phyloP scores from a whole-genome alignment of 2,888 invertebrate species.

The Tineola bisselliella region DNA sequence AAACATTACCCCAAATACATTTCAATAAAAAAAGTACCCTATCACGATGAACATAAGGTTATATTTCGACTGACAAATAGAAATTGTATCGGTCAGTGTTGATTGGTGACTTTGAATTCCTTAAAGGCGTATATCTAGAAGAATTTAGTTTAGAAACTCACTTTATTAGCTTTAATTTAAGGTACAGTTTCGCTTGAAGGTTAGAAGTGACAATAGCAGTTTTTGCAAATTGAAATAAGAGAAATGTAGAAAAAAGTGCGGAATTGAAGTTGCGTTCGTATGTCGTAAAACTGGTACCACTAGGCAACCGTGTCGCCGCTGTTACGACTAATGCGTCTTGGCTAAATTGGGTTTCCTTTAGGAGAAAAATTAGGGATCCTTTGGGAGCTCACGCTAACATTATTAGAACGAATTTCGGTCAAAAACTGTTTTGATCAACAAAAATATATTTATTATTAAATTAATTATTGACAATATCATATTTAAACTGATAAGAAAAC shows the following conservation, averaged over 20 bases:
- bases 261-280: conserved; percentile 33
- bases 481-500: too few species aligned
- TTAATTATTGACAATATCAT: too few species aligned
- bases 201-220: conserved; percentile 28
- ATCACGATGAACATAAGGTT: conserved; percentile 19
- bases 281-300: conserved; percentile 54
- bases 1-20: conserved; percentile 23
- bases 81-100: conserved; percentile 44
- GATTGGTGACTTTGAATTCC: conserved; percentile 34
- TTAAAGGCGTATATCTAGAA: conserved; percentile 27
- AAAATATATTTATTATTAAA: too few species aligned
- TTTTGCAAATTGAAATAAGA: conserved; percentile 60
- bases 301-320: conserved; percentile 55
- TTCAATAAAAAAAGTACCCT: conserved; percentile 25
- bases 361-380: conserved; percentile 56
- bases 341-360: conserved; percentile 62
- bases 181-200: not conserved
- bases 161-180: not conserved
- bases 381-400: not conserved
- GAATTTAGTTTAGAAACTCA: not conserved
- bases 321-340: conserved; percentile 61
- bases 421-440: too few species aligned
- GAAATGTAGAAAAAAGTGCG: conserved; percentile 33
- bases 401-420: not conserved
- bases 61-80: conserved; percentile 19